Evolutionary conservation across 1,140 invertebrate species (phyloP), one percentile per base, ranked within the genome.

Genomic region (Colletes latitarsis): DNA sequence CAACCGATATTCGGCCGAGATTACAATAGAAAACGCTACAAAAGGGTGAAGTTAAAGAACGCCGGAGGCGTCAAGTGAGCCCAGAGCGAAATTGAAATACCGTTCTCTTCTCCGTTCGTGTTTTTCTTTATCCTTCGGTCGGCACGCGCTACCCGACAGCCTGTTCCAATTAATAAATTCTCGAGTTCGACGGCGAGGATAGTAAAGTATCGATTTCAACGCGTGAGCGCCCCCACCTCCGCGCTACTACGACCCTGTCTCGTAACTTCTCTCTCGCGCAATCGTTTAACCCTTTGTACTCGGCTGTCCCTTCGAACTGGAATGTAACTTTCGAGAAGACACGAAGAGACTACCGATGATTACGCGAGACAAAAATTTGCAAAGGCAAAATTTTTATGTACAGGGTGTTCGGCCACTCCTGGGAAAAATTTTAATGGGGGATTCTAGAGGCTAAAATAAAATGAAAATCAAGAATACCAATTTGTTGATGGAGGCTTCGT

Each of bases 111-210:
- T 39, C n/a, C 14, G 8, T 19, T 12, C 21, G 5, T 8, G 4
- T 12, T 12, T n/a, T 64, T 52, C 3, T 21, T 21, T 43, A 49
- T 49, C 9, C 21, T 46, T 21, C 6, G 6, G 4, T 21, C 10
- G 49, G 49, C 10, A 19, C 64, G n/a, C n/a, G 17, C n/a, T 21
- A 30, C 30, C 30, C 55, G 17, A 3, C 55, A 15, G 3, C 1
- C 41, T 39, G n/a, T 55, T 60, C 41, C 75, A 60, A 77, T 77
- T 77, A 77, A 69, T 69, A 69, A 77, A 77, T 70, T 69, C 66
- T 60, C 41, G 2, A 17, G 49, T 19, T 17, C 30, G 8, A 12
- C n/a, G 39, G 55, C 15, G 10, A 52, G 43, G 46, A 64, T 64
- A 53, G 63, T 52, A 12, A 64, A 64, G 58, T 53, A 63, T 73